Percentiles rank a stretch among this genome's conserved stretches.
Evolutionary conservation across 2,888 invertebrate species (phyloP).

Genomic region (Ophion obscuratus): DNA sequence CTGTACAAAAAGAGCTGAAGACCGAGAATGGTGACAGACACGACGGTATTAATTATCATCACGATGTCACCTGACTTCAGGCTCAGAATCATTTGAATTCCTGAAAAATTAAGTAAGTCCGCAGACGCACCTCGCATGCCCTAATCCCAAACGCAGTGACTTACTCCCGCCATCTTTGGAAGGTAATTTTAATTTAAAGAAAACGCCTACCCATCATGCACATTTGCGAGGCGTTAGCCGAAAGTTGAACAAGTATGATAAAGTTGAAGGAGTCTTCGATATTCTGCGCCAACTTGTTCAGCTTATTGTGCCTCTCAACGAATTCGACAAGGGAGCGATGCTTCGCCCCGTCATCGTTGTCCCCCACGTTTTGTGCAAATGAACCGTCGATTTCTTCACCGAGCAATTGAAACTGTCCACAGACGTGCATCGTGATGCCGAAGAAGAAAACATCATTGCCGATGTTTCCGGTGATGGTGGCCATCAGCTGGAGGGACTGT

Average conservation of each 20-base stretch:
- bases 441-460: slow-evolving; percentile 59
- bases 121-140: no score
- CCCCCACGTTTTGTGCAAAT: slow-evolving; percentile 16
- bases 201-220: slow-evolving; percentile 45
- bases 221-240: slow-evolving; percentile 54
- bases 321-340: slow-evolving; percentile 14
- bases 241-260: slow-evolving; percentile 57
- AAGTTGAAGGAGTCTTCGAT: slow-evolving; percentile 63
- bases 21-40: slow-evolving; percentile 41
- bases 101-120: slow-evolving; percentile 19
- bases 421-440: slow-evolving; percentile 59
- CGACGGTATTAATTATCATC: slow-evolving; percentile 32
- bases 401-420: slow-evolving; percentile 61
- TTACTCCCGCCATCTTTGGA: background rate
- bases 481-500: slow-evolving; percentile 62
- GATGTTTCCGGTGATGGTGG: slow-evolving; percentile 55
- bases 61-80: slow-evolving; percentile 32
- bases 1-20: slow-evolving; percentile 60
- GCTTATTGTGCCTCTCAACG: slow-evolving; percentile 47
- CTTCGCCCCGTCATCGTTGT: background rate
- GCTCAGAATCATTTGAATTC: slow-evolving; percentile 54
- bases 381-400: slow-evolving; percentile 42
- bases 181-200: background rate
- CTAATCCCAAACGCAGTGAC: no score
- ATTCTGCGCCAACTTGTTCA: slow-evolving; percentile 46